Percentiles rank a stretch among this genome's conserved stretches.
These are phyloP conservation scores for Chionoecetes opilio DNA, from an alignment of 1,140 invertebrate genomes.

Conservation along the genomic window DNA sequence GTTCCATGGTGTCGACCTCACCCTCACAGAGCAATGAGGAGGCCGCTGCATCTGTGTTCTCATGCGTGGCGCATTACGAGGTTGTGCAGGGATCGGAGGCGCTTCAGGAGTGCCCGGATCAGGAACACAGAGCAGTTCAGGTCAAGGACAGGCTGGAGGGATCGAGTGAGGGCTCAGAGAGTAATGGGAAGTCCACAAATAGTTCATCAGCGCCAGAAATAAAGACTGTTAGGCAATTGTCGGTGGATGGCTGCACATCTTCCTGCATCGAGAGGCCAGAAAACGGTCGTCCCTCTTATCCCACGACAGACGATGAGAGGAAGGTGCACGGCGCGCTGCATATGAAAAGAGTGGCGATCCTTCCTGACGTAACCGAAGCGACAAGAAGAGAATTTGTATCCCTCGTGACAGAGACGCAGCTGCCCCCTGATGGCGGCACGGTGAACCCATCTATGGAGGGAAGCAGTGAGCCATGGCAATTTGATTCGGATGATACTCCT, in stretches of 20 bases:
- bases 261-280: neutral
- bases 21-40: neutral
- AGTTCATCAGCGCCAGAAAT: neutral
- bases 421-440: conserved; percentile 42
- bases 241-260: too few species aligned
- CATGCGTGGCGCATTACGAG: neutral
- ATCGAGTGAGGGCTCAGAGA: neutral
- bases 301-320: neutral
- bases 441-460: conserved; percentile 54
- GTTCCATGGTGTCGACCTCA: neutral
- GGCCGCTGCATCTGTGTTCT: neutral
- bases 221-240: too few species aligned
- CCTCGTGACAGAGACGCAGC: neutral
- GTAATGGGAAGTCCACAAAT: neutral
- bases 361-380: neutral
- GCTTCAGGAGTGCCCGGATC: neutral
- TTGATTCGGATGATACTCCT: conserved; percentile 68
- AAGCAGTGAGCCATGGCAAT: conserved; percentile 61
- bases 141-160: too few species aligned
- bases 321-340: neutral
- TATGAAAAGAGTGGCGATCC: neutral
- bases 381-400: neutral
- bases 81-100: neutral
- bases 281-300: neutral
- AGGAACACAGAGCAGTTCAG: neutral